Evolutionary conservation across 2,797 vertebrate genomes (phyloP).

Genomic region (Bucorvus abyssinicus): DNA sequence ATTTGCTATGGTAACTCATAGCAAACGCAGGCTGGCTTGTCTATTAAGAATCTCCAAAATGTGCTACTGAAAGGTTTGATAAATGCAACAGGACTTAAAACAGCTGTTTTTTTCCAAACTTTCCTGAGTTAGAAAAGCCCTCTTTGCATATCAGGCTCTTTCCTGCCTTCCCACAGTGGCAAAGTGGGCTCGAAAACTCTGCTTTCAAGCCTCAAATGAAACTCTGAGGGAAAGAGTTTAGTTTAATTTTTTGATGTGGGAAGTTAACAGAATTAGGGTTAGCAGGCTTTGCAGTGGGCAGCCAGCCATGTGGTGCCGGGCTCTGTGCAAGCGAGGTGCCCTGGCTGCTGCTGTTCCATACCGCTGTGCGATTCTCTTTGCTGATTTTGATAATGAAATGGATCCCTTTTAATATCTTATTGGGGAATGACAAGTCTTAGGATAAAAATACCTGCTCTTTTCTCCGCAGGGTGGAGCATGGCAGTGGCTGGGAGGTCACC

Average conservation of each 20-base stretch:
- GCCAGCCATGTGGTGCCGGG: not conserved
- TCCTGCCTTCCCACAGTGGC: not conserved
- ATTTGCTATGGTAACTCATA: accelerated
- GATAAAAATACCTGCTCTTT: not conserved
- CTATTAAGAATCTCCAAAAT: not conserved
- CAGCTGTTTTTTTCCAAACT: not conserved
- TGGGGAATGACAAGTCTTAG: not conserved
- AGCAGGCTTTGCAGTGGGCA: not conserved
- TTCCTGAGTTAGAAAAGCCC: not conserved
- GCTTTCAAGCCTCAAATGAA: not conserved
- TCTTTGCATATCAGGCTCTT: not conserved
- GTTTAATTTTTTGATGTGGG: not conserved
- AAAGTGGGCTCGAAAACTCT: not conserved
- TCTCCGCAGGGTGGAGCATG: not conserved
- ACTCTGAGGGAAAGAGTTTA: not conserved
- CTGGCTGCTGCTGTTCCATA: not conserved
- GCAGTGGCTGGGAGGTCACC: not conserved
- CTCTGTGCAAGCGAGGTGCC: not conserved
- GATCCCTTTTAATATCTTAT: not conserved
- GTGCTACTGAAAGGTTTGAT: not conserved
- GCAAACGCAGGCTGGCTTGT: not conserved
- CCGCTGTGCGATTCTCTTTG: not conserved
- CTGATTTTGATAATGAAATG: not conserved
- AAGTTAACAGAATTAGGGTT: not conserved
- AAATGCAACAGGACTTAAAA: not conserved